phyloP scores from a whole-genome alignment of 1,140 invertebrate genomes.

The Philopotamus ludificatus region DNA sequence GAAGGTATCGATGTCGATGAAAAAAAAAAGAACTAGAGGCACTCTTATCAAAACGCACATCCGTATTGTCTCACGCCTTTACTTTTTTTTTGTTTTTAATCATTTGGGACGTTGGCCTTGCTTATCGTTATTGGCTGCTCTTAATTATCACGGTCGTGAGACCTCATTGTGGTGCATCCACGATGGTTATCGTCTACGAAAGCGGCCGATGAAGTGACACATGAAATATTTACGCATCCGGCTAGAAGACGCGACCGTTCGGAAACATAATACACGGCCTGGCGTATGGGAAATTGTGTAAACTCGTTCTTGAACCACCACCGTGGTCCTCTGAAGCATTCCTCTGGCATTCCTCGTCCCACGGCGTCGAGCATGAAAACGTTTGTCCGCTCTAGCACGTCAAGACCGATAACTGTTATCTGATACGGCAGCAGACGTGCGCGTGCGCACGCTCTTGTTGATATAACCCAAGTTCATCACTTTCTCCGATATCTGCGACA shows the following conservation, averaged over 20 bases:
- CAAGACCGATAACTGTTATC: not conserved
- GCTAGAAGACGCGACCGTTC: not conserved
- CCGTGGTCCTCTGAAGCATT: conserved; percentile 19
- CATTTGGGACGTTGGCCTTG: not conserved
- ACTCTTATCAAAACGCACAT: no score
- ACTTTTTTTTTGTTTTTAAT: not conserved
- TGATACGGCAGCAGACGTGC: no score
- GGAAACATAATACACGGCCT: conserved; percentile 30
- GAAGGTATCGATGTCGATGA: no score
- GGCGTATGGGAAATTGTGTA: conserved; percentile 36
- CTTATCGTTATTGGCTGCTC: not conserved
- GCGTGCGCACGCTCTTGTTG: no score
- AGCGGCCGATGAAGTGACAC: no score
- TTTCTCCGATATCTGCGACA: no score
- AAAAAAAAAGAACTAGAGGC: no score
- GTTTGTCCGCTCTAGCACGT: not conserved
- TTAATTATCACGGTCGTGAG: not conserved
- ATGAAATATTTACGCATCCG: no score
- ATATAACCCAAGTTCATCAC: no score
- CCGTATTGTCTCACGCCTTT: not conserved
- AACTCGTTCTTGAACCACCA: conserved; percentile 37
- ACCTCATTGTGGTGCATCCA: not conserved
- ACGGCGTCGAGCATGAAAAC: conserved; percentile 6
- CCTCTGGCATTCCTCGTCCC: conserved; percentile 36
- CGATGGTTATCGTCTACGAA: not conserved